Evolutionary conservation across 1,140 invertebrate species (phyloP), one percentile per base, ranked within the genome.

Genomic region (Octopus bimaculoides): DNA sequence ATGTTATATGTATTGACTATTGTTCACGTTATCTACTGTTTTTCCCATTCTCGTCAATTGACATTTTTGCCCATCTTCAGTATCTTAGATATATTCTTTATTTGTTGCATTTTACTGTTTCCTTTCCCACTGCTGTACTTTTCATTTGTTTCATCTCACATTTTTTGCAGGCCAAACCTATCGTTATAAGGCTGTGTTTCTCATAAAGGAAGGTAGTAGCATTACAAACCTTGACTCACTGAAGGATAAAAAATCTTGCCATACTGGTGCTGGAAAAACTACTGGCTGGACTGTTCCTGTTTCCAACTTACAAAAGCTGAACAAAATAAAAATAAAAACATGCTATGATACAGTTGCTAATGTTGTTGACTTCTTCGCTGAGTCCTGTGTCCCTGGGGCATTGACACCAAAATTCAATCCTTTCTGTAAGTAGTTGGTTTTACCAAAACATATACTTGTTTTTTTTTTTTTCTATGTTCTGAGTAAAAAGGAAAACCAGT

Each of bases 341-440:
- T 98, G 96, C 84, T 97, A 98, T 84, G 98, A 98, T 91, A 95
- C 97, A 89, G 95, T 98, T 0, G 97, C 97, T 89, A 95, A 95
- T 5, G 94, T 96, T 0, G 95, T 94, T 10, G 93, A 94, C 81
- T 98, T 93, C 86, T 98, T 98, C 88, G 94, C 95, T 6, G 92
- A 93, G 77, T 96, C 95, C 52, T 98, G 96, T 91, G 96, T 96
- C n/a, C 94, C 96, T 0, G 96, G 97, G 89, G 95, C 96, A 1
- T 89, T 98, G 17, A 92, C 94, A 73, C 94, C 96, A 86, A 94
- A 95, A 89, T 95, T 96, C 86, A 97, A 98, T 92, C 96, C 96
- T 26, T 71, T 84, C 91, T 92, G 94, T 81, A 78, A 75, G 17
- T 74, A 52, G 75, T 26, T 66, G 55, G 10, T 9, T 74, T n/a